phyloP scores from a whole-genome alignment of 2,113 vertebrate species.

The Nestor notabilis region DNA sequence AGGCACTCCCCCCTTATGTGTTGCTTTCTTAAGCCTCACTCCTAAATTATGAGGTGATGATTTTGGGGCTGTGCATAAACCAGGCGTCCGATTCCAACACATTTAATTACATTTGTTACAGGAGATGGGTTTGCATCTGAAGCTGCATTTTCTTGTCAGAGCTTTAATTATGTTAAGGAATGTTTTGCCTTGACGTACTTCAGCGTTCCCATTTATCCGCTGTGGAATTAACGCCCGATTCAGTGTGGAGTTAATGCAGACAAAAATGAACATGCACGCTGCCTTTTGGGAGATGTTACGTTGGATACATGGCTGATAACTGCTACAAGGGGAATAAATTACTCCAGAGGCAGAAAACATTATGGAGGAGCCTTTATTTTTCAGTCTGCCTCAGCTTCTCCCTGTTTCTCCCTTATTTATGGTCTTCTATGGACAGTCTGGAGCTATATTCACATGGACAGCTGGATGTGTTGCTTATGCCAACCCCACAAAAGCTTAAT shows the following conservation, averaged over 20 bases:
- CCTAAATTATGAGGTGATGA: background rate
- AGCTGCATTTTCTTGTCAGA: background rate
- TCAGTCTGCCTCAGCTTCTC: background rate
- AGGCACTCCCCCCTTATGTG: rapidly evolving
- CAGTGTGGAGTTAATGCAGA: background rate
- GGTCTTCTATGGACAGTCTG: background rate
- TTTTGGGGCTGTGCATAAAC: background rate
- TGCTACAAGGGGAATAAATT: background rate
- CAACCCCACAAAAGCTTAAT: background rate
- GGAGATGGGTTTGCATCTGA: background rate
- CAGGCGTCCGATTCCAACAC: background rate
- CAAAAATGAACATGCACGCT: background rate
- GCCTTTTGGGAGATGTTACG: background rate
- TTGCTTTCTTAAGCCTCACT: background rate
- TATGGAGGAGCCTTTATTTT: background rate
- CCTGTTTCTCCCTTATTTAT: background rate
- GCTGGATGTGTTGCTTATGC: background rate
- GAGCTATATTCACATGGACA: background rate
- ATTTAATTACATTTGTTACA: background rate
- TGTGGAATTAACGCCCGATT: background rate
- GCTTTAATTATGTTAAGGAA: background rate
- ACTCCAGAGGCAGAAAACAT: background rate
- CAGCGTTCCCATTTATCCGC: background rate
- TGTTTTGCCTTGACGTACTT: background rate
- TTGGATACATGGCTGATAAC: background rate